A percentile compares a stretch with the other conserved stretches of the same genome.
Conservation (phyloP, 2,888 invertebrate species). For the Cephus pulcher region DNA sequence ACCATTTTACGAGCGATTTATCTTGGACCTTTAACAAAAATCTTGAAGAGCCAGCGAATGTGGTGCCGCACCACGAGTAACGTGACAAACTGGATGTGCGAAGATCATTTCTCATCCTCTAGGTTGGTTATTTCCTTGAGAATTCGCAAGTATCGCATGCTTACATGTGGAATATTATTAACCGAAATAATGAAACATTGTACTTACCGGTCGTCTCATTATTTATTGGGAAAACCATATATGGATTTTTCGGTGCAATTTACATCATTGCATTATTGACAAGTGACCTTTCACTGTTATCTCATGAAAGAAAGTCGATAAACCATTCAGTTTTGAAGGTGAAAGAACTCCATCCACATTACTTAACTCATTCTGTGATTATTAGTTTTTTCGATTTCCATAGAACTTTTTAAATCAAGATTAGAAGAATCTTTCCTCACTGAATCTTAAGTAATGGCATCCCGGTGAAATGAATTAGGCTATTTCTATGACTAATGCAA, state of each 20-base stretch:
- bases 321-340: background rate
- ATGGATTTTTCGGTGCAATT: background rate
- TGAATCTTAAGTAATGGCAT: background rate
- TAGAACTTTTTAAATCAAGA: background rate
- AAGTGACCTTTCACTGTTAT: background rate
- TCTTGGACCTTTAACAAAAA: constrained; percentile 38
- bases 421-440: background rate
- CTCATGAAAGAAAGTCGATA: background rate
- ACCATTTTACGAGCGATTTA: constrained; percentile 57
- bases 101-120: background rate
- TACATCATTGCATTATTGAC: background rate
- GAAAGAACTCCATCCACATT: background rate
- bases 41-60: constrained; percentile 20
- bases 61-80: background rate
- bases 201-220: background rate
- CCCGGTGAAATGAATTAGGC: background rate
- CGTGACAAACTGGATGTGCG: background rate
- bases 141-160: background rate
- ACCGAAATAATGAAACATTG: background rate
- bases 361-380: background rate
- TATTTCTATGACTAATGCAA: background rate
- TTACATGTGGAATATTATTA: background rate
- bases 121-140: background rate
- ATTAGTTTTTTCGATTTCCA: background rate
- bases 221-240: background rate